phyloP scores from a whole-genome alignment of 1,140 invertebrate genomes.

The Gryllus bimaculatus region DNA sequence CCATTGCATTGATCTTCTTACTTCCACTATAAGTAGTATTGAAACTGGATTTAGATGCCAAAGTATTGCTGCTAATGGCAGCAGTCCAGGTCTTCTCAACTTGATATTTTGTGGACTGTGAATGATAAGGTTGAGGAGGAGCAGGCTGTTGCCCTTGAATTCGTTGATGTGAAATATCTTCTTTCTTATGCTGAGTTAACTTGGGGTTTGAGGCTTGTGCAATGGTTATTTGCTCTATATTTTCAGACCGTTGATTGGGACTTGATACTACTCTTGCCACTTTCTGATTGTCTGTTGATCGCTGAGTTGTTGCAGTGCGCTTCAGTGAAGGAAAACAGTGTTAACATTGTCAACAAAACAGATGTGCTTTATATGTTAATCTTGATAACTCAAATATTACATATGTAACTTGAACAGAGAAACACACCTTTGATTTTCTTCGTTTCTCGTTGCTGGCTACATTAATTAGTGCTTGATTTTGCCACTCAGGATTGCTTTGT shows the following conservation, averaged over 20 bases:
- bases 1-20: background rate
- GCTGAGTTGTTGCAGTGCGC: background rate
- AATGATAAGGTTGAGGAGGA: background rate
- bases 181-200: background rate
- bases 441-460: background rate
- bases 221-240: background rate
- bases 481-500: background rate
- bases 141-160: background rate
- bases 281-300: background rate
- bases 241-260: background rate
- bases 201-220: background rate
- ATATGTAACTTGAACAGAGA: background rate
- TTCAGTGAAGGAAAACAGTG: background rate
- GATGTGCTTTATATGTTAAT: background rate
- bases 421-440: background rate
- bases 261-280: background rate
- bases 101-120: background rate
- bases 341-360: background rate
- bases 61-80: background rate
- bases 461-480: background rate
- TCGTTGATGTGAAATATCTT: background rate
- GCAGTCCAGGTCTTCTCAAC: background rate
- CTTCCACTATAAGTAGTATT: background rate
- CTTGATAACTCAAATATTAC: too few species aligned
- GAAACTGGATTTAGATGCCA: background rate